phyloP scores from a whole-genome alignment of 2,888 invertebrate genomes.

The Clunio marinus region DNA sequence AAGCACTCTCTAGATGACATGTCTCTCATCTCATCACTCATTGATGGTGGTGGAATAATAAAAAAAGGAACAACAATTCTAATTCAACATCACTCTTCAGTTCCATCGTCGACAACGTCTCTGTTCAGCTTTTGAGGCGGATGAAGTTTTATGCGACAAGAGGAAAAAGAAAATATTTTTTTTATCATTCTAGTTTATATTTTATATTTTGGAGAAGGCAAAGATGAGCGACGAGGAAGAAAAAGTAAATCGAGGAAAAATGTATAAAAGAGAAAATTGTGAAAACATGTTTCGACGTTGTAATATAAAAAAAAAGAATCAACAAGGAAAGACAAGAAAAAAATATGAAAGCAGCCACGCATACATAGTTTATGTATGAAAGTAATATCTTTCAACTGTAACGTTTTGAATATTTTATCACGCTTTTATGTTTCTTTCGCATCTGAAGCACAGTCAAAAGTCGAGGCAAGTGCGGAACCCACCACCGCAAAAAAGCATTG shows the following conservation, averaged over 20 bases:
- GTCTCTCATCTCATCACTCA: conserved; percentile 33
- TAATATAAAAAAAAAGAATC: neutral
- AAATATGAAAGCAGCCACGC: neutral
- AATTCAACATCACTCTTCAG: neutral
- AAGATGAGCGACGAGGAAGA: too few species aligned
- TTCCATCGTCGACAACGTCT: neutral
- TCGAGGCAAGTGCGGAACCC: neutral
- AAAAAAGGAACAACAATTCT: neutral
- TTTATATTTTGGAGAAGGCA: neutral
- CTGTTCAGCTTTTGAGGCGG: neutral
- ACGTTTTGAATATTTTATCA: conserved; percentile 29
- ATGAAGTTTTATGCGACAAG: neutral
- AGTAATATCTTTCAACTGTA: conserved; percentile 25
- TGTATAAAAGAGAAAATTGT: neutral
- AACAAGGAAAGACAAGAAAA: neutral
- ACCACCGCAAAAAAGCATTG: conserved; percentile 9
- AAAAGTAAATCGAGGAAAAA: neutral
- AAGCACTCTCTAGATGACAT: conserved; percentile 23
- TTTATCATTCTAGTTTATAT: neutral
- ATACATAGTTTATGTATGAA: conserved; percentile 21
- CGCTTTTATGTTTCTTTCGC: neutral
- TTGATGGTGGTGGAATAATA: conserved; percentile 30
- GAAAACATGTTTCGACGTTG: neutral
- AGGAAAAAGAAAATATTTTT: neutral
- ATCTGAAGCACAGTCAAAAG: neutral